These are phyloP conservation scores for Aptenodytes patagonicus DNA, from an alignment of 2,113 vertebrate species.

Conservation along the genomic window DNA sequence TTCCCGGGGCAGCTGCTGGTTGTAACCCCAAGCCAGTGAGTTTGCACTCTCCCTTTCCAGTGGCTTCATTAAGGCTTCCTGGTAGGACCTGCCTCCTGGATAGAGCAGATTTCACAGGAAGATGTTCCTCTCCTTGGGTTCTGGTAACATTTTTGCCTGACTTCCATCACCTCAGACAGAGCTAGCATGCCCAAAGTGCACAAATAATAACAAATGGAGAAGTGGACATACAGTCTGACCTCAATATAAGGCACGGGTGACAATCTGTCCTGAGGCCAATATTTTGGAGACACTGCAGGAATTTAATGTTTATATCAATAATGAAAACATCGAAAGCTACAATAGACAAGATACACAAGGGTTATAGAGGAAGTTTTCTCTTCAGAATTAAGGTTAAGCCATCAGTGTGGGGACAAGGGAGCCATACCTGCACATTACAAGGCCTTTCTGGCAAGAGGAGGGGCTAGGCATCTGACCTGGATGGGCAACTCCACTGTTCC, in stretches of 20 bases:
- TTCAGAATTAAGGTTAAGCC: neutral
- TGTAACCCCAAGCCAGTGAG: neutral
- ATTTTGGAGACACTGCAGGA: neutral
- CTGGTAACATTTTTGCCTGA: neutral
- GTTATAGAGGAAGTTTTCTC: neutral
- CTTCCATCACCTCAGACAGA: neutral
- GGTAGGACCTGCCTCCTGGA: neutral
- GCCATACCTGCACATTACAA: neutral
- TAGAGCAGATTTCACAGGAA: neutral
- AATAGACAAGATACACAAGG: accelerated
- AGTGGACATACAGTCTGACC: neutral
- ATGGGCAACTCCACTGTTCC: neutral
- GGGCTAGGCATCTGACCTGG: neutral
- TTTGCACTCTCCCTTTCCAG: neutral
- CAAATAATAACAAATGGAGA: neutral
- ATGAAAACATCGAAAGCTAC: neutral
- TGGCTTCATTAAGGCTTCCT: neutral
- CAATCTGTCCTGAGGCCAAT: neutral
- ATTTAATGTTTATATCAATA: neutral
- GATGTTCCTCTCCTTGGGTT: neutral
- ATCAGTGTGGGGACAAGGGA: neutral
- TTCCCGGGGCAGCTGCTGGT: neutral
- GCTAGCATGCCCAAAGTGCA: accelerated
- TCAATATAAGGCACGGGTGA: neutral
- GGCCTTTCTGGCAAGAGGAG: neutral